Percentiles rank a stretch among this genome's conserved stretches.
Evolutionary conservation across 2,888 invertebrate genomes (phyloP).

Genomic region (Muschampia staudingeri): DNA sequence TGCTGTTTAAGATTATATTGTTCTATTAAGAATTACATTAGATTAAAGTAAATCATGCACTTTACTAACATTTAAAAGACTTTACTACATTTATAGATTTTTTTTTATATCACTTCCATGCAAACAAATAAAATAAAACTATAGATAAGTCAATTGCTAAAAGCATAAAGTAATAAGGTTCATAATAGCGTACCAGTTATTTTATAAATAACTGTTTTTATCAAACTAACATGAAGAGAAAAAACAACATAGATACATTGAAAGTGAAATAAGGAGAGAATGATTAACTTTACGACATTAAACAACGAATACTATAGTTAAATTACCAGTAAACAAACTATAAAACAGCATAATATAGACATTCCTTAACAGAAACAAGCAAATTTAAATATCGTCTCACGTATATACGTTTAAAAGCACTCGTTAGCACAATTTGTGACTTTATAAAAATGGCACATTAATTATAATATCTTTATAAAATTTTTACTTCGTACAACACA

Average conservation of each 20-base stretch:
- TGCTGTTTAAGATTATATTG: constrained; percentile 23
- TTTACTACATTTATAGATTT: neutral
- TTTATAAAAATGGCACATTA: constrained; percentile 88
- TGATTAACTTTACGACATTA: constrained; percentile 6
- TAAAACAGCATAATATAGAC: constrained; percentile 29
- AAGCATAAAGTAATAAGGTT: constrained; percentile 24
- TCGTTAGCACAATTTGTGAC: constrained; percentile 83
- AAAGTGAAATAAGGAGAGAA: constrained; percentile 3
- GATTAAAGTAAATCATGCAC: constrained; percentile 53
- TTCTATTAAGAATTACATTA: constrained; percentile 23
- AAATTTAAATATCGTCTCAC: constrained; percentile 90
- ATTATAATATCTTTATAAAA: constrained; percentile 78
- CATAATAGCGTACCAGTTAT: neutral
- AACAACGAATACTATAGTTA: constrained; percentile 1
- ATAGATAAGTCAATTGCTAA: neutral
- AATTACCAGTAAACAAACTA: constrained; percentile 13
- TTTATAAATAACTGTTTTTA: neutral
- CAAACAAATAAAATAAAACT: constrained; percentile 16
- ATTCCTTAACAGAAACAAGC: constrained; percentile 82
- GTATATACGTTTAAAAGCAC: constrained; percentile 84
- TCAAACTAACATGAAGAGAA: neutral
- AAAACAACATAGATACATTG: neutral
- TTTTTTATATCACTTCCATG: constrained; percentile 15
- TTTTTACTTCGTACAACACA: constrained; percentile 82
- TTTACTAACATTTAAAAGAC: constrained; percentile 29